Percentiles rank a stretch among this genome's conserved stretches.
These are phyloP conservation scores for Lutraria lutraria DNA, from an alignment of 2,888 invertebrate genomes.

Conservation along the genomic window DNA sequence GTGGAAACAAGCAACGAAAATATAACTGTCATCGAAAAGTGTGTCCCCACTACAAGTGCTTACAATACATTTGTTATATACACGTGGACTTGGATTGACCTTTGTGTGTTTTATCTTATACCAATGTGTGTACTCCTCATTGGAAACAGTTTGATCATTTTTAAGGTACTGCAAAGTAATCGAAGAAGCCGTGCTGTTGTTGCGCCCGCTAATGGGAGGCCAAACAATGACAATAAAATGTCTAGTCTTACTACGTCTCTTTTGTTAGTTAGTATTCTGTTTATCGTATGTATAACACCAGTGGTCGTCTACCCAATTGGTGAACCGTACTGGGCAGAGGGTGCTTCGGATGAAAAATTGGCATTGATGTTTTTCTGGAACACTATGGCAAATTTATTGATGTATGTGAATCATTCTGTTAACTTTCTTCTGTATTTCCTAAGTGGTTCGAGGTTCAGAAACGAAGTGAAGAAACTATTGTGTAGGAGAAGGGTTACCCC, in stretches of 20 bases:
- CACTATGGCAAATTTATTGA: slow-evolving; percentile 55
- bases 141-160: slow-evolving; percentile 61
- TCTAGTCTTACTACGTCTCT: slow-evolving; percentile 58
- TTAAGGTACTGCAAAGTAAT: slow-evolving; percentile 62
- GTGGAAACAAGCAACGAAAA: slow-evolving; percentile 31
- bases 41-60: slow-evolving; percentile 44
- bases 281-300: slow-evolving; percentile 64
- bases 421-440: slow-evolving; percentile 63
- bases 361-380: slow-evolving; percentile 60
- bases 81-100: slow-evolving; percentile 65
- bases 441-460: slow-evolving; percentile 62
- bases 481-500: slow-evolving; percentile 20
- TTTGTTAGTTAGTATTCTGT: slow-evolving; percentile 56
- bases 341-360: slow-evolving; percentile 51
- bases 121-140: slow-evolving; percentile 56
- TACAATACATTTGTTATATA: slow-evolving; percentile 55
- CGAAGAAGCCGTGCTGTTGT: slow-evolving; percentile 44
- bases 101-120: slow-evolving; percentile 63
- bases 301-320: slow-evolving; percentile 68
- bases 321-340: slow-evolving; percentile 59
- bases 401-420: slow-evolving; percentile 63
- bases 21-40: slow-evolving; percentile 42
- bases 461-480: slow-evolving; percentile 51
- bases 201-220: slow-evolving; percentile 27
- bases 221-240: slow-evolving; percentile 12